Evolutionary conservation across 2,888 invertebrate genomes (phyloP).

Genomic region (Slavum lentiscoides): DNA sequence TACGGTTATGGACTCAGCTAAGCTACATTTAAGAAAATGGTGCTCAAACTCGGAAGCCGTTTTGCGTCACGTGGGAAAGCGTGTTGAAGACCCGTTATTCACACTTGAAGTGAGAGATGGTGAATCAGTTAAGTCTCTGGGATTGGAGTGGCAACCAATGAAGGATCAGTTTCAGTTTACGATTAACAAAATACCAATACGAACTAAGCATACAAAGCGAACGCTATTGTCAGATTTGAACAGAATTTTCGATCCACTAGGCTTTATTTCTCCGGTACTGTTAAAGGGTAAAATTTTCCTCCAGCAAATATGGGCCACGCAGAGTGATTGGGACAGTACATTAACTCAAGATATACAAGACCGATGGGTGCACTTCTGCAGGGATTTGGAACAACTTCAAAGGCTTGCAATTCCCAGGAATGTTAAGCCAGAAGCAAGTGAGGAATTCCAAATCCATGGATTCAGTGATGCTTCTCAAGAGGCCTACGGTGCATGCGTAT

Average conservation of each 20-base stretch:
- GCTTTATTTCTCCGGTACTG: not conserved
- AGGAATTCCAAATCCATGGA: too few species aligned
- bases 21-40: not conserved
- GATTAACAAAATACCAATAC: not conserved
- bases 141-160: not conserved
- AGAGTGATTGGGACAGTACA: not conserved
- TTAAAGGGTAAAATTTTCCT: not conserved
- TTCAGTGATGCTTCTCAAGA: too few species aligned
- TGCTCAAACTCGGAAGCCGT: not conserved
- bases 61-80: not conserved
- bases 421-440: too few species aligned
- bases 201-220: not conserved
- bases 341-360: too few species aligned
- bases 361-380: too few species aligned
- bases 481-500: too few species aligned
- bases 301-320: not conserved
- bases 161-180: not conserved
- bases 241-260: not conserved
- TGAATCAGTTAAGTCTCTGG: not conserved
- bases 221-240: too few species aligned
- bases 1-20: too few species aligned
- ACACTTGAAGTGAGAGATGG: too few species aligned
- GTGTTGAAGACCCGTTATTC: too few species aligned
- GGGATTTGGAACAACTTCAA: too few species aligned
- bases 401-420: too few species aligned